Evolutionary conservation across 2,113 vertebrate genomes (phyloP).

Genomic region (Phoxinus phoxinus): DNA sequence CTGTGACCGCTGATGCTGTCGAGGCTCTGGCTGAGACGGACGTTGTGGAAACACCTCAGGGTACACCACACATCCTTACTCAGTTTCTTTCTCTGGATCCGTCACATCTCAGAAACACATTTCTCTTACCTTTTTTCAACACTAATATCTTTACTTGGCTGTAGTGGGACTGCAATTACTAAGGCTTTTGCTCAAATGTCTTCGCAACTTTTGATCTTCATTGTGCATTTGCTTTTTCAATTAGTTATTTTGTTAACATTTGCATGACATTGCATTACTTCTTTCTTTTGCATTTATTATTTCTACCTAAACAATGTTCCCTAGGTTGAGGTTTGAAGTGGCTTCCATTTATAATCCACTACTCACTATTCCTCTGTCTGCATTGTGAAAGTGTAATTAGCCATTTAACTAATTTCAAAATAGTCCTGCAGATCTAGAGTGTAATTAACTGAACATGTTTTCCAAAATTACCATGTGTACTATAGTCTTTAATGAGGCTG

Average conservation of each 20-base stretch:
- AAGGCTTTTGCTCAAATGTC: not conserved
- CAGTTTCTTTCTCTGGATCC: conserved; percentile 52
- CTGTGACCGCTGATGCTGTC: conserved; percentile 53
- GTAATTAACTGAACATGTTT: not conserved
- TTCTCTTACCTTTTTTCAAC: not conserved
- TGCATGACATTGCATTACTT: conserved; percentile 7
- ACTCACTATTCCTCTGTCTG: not conserved
- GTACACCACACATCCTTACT: conserved; percentile 70
- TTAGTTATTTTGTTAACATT: not conserved
- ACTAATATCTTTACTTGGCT: not conserved
- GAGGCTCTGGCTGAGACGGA: conserved; percentile 57
- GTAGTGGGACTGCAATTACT: not conserved
- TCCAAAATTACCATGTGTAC: no score
- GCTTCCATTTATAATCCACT: not conserved
- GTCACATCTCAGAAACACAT: conserved; percentile 45
- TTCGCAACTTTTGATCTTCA: not conserved
- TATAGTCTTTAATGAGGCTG: not conserved
- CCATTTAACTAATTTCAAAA: not conserved
- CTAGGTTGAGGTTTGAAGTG: not conserved
- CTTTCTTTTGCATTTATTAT: not conserved
- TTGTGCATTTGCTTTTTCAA: not conserved
- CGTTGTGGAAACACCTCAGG: conserved; percentile 64
- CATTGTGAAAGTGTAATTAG: not conserved
- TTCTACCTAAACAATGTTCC: not conserved
- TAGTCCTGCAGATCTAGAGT: not conserved